phyloP scores from a whole-genome alignment of 2,797 vertebrate genomes.

The Paramormyrops hopkinsi region DNA sequence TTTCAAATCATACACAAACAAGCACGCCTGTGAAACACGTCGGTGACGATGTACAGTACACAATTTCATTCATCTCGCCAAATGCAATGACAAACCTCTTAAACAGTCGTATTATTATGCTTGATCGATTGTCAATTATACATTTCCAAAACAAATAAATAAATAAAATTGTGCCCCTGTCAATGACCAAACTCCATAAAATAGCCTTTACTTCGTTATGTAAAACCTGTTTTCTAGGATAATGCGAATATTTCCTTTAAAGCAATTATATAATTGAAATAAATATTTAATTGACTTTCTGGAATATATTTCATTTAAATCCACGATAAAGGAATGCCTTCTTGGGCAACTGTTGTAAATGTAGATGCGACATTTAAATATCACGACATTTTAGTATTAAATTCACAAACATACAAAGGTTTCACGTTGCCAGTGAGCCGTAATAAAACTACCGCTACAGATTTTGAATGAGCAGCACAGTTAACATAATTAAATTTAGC shows the following conservation, averaged over 20 bases:
- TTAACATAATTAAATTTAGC: slow-evolving; percentile 9
- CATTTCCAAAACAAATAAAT: neutral
- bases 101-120: neutral
- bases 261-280: slow-evolving; percentile 19
- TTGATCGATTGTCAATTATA: neutral
- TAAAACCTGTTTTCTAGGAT: neutral
- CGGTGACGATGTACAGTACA: neutral
- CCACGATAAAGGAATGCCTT: neutral
- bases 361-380: neutral
- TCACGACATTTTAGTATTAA: neutral
- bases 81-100: neutral
- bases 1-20: slow-evolving; percentile 7
- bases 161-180: neutral
- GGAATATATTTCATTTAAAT: neutral
- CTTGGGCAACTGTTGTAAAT: neutral
- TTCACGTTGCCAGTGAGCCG: neutral
- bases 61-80: neutral
- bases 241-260: neutral
- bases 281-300: slow-evolving; percentile 21
- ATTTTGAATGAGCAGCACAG: neutral
- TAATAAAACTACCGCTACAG: neutral
- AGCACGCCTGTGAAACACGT: neutral
- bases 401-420: neutral
- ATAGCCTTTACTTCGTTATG: neutral
- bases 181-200: neutral